A percentile compares a stretch with the other conserved stretches of the same genome.
phyloP scores from a whole-genome alignment of 2,888 invertebrate species.

The Apotomis capreana region DNA sequence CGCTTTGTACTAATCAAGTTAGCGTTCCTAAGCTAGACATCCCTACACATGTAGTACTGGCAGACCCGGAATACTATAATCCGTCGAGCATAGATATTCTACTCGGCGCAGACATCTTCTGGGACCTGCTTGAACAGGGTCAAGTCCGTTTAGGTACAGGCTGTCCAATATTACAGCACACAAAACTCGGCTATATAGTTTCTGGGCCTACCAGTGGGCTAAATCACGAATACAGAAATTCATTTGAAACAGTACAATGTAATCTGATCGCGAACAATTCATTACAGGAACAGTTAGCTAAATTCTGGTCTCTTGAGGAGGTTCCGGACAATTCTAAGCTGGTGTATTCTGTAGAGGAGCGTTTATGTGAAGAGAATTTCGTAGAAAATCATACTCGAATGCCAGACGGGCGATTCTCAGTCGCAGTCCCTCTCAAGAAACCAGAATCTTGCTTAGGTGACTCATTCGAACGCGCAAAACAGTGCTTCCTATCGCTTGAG shows the following conservation, averaged over 20 bases:
- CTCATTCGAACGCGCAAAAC: constrained; percentile 22
- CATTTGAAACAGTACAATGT: too few relatives aligned
- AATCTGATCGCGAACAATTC: too few relatives aligned
- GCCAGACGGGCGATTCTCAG: constrained; percentile 28
- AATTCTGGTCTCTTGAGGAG: too few relatives aligned
- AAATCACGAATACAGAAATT: neutral
- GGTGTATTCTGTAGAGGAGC: too few relatives aligned
- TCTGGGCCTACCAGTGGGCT: constrained; percentile 23
- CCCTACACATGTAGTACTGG: constrained; percentile 16
- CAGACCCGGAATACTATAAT: constrained; percentile 19
- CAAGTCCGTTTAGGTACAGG: constrained; percentile 12
- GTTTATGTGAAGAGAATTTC: too few relatives aligned
- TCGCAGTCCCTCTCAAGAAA: constrained; percentile 33
- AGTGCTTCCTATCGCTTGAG: constrained; percentile 4
- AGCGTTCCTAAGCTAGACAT: constrained; percentile 14
- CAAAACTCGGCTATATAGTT: constrained; percentile 22
- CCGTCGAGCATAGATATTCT: constrained; percentile 21
- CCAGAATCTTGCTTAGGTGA: constrained; percentile 24
- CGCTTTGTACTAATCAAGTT: constrained; percentile 15
- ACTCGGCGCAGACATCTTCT: constrained; percentile 20
- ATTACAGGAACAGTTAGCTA: too few relatives aligned
- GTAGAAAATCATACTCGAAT: constrained; percentile 13
- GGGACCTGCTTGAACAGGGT: constrained; percentile 22
- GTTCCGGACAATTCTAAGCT: too few relatives aligned
- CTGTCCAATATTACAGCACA: constrained; percentile 13